Evolutionary conservation across 2,113 vertebrate species (phyloP), one percentile per base, ranked within the genome.

Genomic region (Azemiops feae): DNA sequence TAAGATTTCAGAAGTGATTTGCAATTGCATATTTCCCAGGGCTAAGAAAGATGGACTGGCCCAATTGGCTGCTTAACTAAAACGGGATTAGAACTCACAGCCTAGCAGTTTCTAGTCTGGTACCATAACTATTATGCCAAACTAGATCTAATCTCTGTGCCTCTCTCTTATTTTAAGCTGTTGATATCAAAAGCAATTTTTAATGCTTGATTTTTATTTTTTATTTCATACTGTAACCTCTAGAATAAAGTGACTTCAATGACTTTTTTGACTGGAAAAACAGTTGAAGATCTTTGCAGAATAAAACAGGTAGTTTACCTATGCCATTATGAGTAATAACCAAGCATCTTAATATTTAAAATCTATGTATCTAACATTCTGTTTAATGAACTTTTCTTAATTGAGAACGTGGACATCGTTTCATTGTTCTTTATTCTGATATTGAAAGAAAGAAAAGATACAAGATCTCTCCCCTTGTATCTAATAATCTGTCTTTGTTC

Each of bases 211-310:
- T 18, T 86, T 43, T 87, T 20, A 23, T 60, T 90, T 88, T 94
- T 69, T 93, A 92, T 5, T 53, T 94, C 96, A 39, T 34, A 92
- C 86, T 97, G 14, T 94, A 86, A 96, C 47, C 94, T 97, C 92
- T 96, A 99, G 99, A 99, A 99, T 96, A 99, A 99, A 98, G 99
- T 99, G 45, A 99, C 99, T 88, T 99, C 99, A 10, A 98, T 99
- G 97, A 99, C 99, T 18, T 99, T 99, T 97, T 97, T 99, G 39
- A 99, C 98, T 97, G 99, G 99, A 91, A 99, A 99, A 96, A 97
- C 98, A 91, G 98, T 99, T 81, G 99, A 99, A 97, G 99, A 99
- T 96, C 98, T 99, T 93, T 99, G 99, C 97, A 98, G 99, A 97
- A 99, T 99, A 97, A 99, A 99, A 97, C 99, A 99, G 99, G 99